Conservation (phyloP, 1,140 invertebrate species). For the Penaeus vannamei region DNA sequence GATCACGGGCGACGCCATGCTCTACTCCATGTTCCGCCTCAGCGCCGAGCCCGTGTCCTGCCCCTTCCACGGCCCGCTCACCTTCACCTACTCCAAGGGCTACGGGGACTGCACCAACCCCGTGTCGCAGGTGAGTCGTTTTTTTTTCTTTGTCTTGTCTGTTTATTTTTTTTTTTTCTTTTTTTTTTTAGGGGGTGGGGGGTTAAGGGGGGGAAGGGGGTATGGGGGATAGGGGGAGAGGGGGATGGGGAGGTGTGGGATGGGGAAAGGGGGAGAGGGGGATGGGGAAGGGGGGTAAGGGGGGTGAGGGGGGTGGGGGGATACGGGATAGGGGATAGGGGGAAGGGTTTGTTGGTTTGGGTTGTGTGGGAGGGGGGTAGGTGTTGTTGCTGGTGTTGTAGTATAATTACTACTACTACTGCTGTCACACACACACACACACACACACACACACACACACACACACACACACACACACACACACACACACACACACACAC, state of each 20-base stretch:
- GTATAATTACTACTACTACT: background rate
- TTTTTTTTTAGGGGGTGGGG: too few relatives aligned
- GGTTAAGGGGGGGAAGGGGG: background rate
- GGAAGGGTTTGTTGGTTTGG: background rate
- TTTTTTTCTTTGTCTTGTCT: too few relatives aligned
- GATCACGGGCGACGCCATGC: constrained; percentile 88
- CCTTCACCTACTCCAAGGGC: constrained; percentile 86
- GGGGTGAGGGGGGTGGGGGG: background rate
- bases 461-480: too few relatives aligned
- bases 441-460: too few relatives aligned
- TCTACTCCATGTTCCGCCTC: constrained; percentile 90
- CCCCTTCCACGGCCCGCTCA: constrained; percentile 78
- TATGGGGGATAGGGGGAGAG: background rate
- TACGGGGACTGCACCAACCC: constrained; percentile 80
- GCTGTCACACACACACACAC: background rate
- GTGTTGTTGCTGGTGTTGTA: too few relatives aligned
- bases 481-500: too few relatives aligned
- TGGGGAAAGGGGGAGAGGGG: too few relatives aligned
- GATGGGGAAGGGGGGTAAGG: too few relatives aligned
- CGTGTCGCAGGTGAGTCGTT: constrained; percentile 75
- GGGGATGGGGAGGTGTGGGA: too few relatives aligned
- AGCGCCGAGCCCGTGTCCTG: constrained; percentile 75
- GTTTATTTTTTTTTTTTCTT: too few relatives aligned
- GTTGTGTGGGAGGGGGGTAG: background rate
- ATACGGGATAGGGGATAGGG: background rate